Evolutionary conservation across 2,888 invertebrate species (phyloP).

Genomic region (Cinara cedri): DNA sequence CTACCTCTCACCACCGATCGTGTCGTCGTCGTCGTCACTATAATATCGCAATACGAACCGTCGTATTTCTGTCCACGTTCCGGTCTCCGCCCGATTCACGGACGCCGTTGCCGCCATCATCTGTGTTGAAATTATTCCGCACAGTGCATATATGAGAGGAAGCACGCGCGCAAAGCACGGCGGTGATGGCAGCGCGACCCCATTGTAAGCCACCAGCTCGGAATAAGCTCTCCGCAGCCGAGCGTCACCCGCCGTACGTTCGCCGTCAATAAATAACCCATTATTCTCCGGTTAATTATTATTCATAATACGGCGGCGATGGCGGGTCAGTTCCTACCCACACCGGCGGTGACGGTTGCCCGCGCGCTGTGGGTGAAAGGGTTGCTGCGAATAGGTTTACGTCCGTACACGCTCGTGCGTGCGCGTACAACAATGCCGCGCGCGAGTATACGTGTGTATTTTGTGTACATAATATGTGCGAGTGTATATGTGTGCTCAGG

Average conservation of each 20-base stretch:
- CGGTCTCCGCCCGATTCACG: background rate
- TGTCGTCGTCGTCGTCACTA: background rate
- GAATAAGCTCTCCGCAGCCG: conserved; percentile 20
- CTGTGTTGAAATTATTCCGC: background rate
- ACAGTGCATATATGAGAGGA: too few relatives aligned
- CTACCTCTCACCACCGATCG: too few relatives aligned
- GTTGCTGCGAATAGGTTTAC: background rate
- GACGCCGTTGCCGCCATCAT: background rate
- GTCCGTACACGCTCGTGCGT: background rate
- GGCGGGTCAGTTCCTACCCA: background rate
- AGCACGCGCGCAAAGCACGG: background rate
- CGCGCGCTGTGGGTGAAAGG: background rate
- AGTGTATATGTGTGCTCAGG: background rate
- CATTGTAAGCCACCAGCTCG: conserved; percentile 27
- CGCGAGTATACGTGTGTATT: background rate
- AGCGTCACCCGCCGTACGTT: background rate
- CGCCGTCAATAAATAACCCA: conserved; percentile 44
- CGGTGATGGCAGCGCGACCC: background rate
- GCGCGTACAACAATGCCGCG: conserved; percentile 12
- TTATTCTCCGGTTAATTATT: conserved; percentile 54
- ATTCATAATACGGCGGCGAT: conserved; percentile 26
- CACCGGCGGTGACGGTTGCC: too few relatives aligned
- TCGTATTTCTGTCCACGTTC: too few relatives aligned
- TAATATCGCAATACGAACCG: background rate
- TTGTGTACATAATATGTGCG: background rate